Base-by-base conservation (phyloP, 2,888 invertebrate species). In the Meta bourneti region DNA sequence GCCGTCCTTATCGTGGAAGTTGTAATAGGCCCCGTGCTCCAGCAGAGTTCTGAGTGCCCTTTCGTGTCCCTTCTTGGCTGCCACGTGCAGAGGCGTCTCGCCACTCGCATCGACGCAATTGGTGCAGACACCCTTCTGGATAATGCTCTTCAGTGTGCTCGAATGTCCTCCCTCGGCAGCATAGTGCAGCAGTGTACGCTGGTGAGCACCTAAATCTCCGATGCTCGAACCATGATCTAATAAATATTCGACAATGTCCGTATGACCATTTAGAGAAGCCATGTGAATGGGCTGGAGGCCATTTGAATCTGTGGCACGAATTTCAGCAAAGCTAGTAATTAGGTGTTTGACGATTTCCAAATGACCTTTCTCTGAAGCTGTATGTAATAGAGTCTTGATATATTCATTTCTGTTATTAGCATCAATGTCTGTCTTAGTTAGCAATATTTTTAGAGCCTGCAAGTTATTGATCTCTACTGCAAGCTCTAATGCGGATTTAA, bases 1-100 rank as follows among this genome's bases (percentile, higher is more conserved):
- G 13, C 61, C 7, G 16, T 11, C 11, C 9, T 11, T 16, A 9
- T 9, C 16, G 13, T 0, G 11, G 13, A 16, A 4, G 61, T 16
- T 9, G 61, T 16, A 61, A 9, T 16, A 11, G 0, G 61, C 7
- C 61, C 61, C 61, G 61, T 61, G 61, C 13, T 11, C 11, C 0
- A 70, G 70, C 6, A 90, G 75, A 54, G 75, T 9, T 54, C 74
- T 52, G 13, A 91, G 51, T n/a, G 9, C 74, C 16, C 13, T 69
- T 80, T 9, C 48, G 0, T 86, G 54, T 19, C 91, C 91, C 54
- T 70, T 81, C 69, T 80, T 49, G 61, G 87, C 86, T 6, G 86
- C 91, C n/a, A 74, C 19, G 61, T 81, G 87, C 11, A 91, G 48
- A 8, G 86, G 69, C 7, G 61, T 61, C 5, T 61, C 6, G 61